A percentile compares a stretch with the other conserved stretches of the same genome.
These are phyloP conservation scores for Dynastes maya DNA, from an alignment of 2,888 invertebrate species.

Conservation along the genomic window DNA sequence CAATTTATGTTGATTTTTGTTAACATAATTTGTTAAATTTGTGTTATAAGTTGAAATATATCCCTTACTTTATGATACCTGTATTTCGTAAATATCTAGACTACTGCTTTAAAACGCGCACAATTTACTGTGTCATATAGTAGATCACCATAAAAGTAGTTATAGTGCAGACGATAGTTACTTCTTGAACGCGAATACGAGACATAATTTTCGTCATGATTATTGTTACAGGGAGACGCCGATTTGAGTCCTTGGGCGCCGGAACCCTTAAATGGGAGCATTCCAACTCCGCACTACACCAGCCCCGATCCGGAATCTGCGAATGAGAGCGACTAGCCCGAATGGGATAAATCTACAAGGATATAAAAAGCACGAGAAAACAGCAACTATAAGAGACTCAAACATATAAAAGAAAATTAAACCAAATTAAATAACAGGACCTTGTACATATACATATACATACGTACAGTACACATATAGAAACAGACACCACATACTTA, in stretches of 20 bases:
- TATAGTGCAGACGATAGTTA: neutral
- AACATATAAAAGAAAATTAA: slow-evolving; percentile 13
- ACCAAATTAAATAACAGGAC: neutral
- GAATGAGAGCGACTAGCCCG: slow-evolving; percentile 66
- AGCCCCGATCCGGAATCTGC: slow-evolving; percentile 65
- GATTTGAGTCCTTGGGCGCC: slow-evolving; percentile 70
- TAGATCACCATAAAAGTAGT: slow-evolving; percentile 9
- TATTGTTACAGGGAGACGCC: slow-evolving; percentile 70
- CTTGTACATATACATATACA: slow-evolving; percentile 6
- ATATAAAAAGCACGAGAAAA: slow-evolving; percentile 58
- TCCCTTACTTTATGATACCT: no score
- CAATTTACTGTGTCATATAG: neutral
- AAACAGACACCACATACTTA: neutral
- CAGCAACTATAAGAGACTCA: slow-evolving; percentile 39
- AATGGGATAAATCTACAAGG: slow-evolving; percentile 68
- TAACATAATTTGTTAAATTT: no score
- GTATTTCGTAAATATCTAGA: no score
- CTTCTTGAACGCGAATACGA: neutral
- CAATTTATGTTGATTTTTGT: no score
- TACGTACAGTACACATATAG: slow-evolving; percentile 9
- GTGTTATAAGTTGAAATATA: no score
- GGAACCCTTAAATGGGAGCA: slow-evolving; percentile 65
- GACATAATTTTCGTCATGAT: slow-evolving; percentile 18
- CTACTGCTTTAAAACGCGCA: no score
- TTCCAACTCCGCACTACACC: slow-evolving; percentile 64